phyloP scores from a whole-genome alignment of 2,113 vertebrate species.

The Thamnaconus septentrionalis region DNA sequence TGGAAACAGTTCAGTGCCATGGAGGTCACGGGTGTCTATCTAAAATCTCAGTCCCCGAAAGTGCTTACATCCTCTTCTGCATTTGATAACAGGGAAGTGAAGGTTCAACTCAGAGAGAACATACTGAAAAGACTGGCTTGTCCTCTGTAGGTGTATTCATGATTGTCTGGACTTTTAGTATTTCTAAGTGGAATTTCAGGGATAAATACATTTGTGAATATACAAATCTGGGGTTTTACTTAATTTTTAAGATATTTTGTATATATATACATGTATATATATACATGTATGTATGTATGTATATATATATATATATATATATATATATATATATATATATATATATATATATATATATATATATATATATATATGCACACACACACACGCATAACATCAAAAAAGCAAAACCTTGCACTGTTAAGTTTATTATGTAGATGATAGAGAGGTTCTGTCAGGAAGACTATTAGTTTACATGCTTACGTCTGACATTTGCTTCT shows the following conservation, averaged over 20 bases:
- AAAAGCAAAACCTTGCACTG: no score
- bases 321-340: no score
- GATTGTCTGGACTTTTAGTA: slow-evolving; percentile 41
- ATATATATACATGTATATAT: no score
- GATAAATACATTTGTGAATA: background rate
- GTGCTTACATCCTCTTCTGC: slow-evolving; percentile 46
- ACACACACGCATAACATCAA: no score
- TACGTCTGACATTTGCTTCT: no score
- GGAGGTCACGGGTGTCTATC: slow-evolving; percentile 10
- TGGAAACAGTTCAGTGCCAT: background rate
- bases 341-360: no score
- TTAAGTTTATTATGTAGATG: no score
- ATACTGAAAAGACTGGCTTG: background rate
- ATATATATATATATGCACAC: no score
- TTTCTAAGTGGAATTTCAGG: slow-evolving; percentile 18
- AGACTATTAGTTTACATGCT: no score
- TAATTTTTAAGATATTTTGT: background rate
- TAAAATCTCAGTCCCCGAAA: slow-evolving; percentile 2
- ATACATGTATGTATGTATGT: no score
- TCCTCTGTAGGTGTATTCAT: background rate
- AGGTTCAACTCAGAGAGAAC: slow-evolving; percentile 13
- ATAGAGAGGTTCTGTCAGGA: no score
- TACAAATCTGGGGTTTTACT: background rate
- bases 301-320: no score
- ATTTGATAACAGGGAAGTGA: slow-evolving; percentile 48